Percentiles rank a stretch among this genome's conserved stretches.
Conservation (phyloP, 2,888 invertebrate species). For the Xylota segnis region DNA sequence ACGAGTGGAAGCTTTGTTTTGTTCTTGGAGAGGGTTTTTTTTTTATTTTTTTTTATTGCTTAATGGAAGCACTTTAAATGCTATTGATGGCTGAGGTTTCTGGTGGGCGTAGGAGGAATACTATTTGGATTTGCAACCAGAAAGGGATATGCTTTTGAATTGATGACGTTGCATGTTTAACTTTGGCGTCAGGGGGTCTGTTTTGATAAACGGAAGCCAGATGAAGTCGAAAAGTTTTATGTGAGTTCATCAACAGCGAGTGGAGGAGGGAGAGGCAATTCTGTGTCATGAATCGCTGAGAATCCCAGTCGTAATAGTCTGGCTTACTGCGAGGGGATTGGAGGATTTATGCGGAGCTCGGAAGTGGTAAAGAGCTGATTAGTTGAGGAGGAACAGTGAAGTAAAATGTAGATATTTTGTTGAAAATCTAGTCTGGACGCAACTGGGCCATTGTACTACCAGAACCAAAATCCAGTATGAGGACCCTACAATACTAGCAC, state of each 20-base stretch:
- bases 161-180: slow-evolving; percentile 33
- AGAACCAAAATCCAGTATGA: too few relatives aligned
- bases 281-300: too few relatives aligned
- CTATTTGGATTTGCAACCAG: background rate
- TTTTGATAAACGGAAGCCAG: background rate
- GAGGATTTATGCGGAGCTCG: too few relatives aligned
- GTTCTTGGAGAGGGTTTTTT: background rate
- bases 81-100: slow-evolving; percentile 21
- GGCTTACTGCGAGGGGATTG: too few relatives aligned
- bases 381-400: too few relatives aligned
- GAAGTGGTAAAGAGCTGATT: too few relatives aligned
- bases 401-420: too few relatives aligned
- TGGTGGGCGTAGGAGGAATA: background rate
- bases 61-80: slow-evolving; percentile 51
- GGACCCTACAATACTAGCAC: too few relatives aligned
- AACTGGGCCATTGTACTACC: too few relatives aligned
- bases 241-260: background rate
- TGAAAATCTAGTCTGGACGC: too few relatives aligned
- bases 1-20: background rate
- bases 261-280: background rate
- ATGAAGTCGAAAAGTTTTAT: background rate
- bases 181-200: slow-evolving; percentile 37
- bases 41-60: slow-evolving; percentile 18
- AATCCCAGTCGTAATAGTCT: too few relatives aligned
- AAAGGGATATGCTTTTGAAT: slow-evolving; percentile 19